phyloP scores from a whole-genome alignment of 2,113 vertebrate genomes.

The Pipra filicauda region DNA sequence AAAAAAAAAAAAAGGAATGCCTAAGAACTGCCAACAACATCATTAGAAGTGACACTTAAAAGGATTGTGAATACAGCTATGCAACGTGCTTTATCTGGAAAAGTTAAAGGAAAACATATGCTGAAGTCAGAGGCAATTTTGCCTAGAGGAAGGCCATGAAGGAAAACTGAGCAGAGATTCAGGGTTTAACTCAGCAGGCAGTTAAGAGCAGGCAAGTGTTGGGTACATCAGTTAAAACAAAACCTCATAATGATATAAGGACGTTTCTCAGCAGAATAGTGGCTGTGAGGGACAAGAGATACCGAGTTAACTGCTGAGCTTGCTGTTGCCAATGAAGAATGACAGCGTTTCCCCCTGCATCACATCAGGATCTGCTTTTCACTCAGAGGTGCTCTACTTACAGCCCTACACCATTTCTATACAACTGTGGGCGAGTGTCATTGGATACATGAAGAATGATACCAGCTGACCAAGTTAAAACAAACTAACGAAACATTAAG shows the following conservation, averaged over 20 bases:
- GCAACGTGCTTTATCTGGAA: conserved; percentile 26
- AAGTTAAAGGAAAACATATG: conserved; percentile 30
- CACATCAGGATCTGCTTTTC: neutral
- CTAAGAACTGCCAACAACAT: neutral
- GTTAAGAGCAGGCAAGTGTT: neutral
- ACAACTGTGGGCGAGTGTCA: accelerated
- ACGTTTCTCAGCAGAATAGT: neutral
- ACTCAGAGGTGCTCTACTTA: neutral
- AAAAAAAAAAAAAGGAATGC: neutral
- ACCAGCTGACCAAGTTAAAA: neutral
- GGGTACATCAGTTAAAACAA: neutral
- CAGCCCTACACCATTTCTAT: neutral
- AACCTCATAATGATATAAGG: neutral
- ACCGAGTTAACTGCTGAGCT: neutral
- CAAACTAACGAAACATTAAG: neutral
- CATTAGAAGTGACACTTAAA: conserved; percentile 31
- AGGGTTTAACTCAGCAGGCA: neutral
- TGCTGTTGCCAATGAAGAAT: neutral
- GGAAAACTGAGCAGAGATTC: neutral
- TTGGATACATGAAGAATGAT: neutral
- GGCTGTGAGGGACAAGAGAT: neutral
- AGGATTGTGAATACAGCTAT: neutral
- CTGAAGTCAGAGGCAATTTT: conserved; percentile 16
- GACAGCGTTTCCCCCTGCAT: neutral
- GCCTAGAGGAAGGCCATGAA: neutral